Percentiles rank a stretch among this genome's conserved stretches.
These are phyloP conservation scores for Larimichthys crocea DNA, from an alignment of 2,113 vertebrate species.

Conservation along the genomic window DNA sequence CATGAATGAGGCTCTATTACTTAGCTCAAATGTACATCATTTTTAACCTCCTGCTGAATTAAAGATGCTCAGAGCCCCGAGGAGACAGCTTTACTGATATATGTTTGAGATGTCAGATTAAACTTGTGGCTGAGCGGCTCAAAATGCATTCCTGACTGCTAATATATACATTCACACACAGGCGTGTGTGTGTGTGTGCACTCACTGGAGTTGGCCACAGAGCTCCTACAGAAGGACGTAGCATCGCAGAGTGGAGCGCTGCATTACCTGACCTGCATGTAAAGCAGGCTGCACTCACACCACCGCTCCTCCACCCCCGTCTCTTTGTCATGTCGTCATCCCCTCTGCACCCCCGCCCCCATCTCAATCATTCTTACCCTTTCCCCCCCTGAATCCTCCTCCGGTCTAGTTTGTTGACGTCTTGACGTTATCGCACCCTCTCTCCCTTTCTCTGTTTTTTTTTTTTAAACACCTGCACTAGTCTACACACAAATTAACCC, in stretches of 20 bases:
- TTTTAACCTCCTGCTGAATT: slow-evolving; percentile 45
- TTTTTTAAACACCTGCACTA: neutral
- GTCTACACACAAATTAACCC: slow-evolving; percentile 5
- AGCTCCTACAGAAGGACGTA: slow-evolving; percentile 62
- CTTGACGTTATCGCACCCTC: slow-evolving; percentile 25
- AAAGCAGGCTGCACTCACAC: slow-evolving; percentile 76
- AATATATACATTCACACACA: slow-evolving; percentile 16
- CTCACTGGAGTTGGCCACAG: slow-evolving; percentile 40
- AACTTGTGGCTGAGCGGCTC: slow-evolving; percentile 3
- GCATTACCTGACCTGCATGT: slow-evolving; percentile 84
- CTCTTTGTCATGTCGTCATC: slow-evolving; percentile 76
- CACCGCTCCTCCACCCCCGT: slow-evolving; percentile 67
- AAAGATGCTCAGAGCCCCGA: slow-evolving; percentile 18
- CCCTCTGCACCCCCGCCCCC: slow-evolving; percentile 48
- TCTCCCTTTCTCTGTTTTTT: neutral
- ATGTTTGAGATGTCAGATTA: slow-evolving; percentile 24
- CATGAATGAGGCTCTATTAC: slow-evolving; percentile 1
- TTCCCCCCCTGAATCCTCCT: slow-evolving; percentile 25
- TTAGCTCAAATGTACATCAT: slow-evolving; percentile 20
- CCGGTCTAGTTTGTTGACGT: slow-evolving; percentile 29
- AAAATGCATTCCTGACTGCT: slow-evolving; percentile 14
- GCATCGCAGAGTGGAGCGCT: slow-evolving; percentile 65
- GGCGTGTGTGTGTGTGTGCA: slow-evolving; percentile 1
- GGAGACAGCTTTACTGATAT: slow-evolving; percentile 8
- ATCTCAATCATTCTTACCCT: slow-evolving; percentile 55